Percentiles rank a stretch among this genome's conserved stretches.
These are phyloP conservation scores for Columba guinea DNA, from an alignment of 2,797 vertebrate genomes.

Conservation along the genomic window DNA sequence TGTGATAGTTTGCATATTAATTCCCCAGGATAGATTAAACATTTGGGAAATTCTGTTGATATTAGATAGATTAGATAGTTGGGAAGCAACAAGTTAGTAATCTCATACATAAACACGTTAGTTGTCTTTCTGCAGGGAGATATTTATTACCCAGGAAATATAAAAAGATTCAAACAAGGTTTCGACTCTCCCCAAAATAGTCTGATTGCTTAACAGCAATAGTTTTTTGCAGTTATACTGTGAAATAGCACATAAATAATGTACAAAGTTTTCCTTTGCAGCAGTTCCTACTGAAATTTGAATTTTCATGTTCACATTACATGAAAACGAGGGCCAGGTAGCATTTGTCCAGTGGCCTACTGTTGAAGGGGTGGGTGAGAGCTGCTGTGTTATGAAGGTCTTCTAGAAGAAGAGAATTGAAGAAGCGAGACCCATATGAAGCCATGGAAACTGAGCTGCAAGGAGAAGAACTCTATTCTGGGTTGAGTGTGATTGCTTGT, in stretches of 20 bases:
- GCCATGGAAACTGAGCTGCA: not conserved
- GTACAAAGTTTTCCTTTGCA: not conserved
- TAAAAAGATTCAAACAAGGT: not conserved
- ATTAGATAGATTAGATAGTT: not conserved
- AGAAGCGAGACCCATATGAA: not conserved
- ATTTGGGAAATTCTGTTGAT: constrained; percentile 2
- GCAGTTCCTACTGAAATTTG: not conserved
- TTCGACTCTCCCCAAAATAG: not conserved
- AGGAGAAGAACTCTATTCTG: not conserved
- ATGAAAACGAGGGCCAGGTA: not conserved
- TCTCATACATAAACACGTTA: not conserved
- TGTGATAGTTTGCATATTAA: not conserved
- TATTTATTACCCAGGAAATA: constrained; percentile 4
- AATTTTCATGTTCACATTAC: not conserved
- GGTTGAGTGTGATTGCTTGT: not conserved
- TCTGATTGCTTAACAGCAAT: not conserved
- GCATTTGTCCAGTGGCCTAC: not conserved
- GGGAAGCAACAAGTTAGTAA: not conserved
- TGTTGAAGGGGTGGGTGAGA: not conserved
- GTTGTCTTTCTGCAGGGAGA: not conserved
- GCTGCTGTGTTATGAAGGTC: not conserved
- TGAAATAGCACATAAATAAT: not conserved
- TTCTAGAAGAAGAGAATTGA: not conserved
- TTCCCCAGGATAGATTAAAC: not conserved
- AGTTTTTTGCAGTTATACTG: not conserved